Conservation (phyloP, 2,888 invertebrate species). For the Hetaerina titia region DNA sequence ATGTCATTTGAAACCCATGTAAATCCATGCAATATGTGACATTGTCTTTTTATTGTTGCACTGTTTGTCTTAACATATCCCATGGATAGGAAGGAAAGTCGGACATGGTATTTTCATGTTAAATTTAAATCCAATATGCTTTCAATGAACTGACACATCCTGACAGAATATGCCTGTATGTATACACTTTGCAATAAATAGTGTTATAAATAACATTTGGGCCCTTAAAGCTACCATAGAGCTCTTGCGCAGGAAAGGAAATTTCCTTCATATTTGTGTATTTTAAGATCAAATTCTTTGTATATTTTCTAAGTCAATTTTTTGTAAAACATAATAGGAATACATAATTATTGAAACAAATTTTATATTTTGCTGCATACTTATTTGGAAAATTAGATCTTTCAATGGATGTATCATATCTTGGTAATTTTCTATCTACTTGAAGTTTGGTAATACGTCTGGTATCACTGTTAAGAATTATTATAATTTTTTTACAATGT, state of each 20-base stretch:
- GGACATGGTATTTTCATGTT: no score
- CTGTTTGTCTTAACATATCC: neutral
- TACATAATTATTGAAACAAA: neutral
- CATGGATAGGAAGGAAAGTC: no score
- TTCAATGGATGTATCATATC: neutral
- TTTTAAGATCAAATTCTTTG: neutral
- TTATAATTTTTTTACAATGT: neutral
- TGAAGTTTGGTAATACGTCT: neutral
- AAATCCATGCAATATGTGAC: neutral
- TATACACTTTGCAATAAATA: neutral
- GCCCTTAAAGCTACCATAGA: neutral
- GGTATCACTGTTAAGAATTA: neutral
- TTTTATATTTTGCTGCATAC: neutral
- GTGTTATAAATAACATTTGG: neutral
- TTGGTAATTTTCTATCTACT: neutral
- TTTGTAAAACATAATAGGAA: neutral
- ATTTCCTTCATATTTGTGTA: neutral
- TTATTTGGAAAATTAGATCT: neutral
- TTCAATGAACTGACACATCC: neutral
- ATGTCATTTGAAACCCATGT: neutral
- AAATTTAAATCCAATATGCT: no score
- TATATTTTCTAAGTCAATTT: neutral
- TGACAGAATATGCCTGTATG: neutral
- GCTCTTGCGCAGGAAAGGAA: neutral
- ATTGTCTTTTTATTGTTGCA: neutral